Base-by-base conservation (phyloP, 92 coral and sea anemone genomes). In the Paragorgia papillata region DNA sequence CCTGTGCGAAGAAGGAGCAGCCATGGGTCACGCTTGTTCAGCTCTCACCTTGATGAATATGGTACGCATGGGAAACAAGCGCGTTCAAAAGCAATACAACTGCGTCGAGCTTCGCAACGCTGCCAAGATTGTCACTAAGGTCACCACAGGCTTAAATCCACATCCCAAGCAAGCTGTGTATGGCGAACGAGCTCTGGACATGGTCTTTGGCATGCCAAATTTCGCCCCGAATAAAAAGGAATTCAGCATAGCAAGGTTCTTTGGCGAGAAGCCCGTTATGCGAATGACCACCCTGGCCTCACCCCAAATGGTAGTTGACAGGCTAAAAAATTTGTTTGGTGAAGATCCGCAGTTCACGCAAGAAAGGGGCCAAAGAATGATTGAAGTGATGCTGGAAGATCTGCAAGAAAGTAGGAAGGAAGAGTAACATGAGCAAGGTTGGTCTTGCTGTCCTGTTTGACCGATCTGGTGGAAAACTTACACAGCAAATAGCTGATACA, bases 1-100 rank as follows among this genome's bases (percentile, higher is more conserved):
- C 48, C 75, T 90, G 44, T 84, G 91, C 46, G 84, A 73, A 37
- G 93, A 89, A 71, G 93, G 93, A 43, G 93, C 92, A 1, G 75
- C 89, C 35, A 79, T 90, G 85, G 96, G 96, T 29, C 96, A 90
- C 75, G 87, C 89, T 2, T 83, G 83, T 73, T 90, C 91, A 26
- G 60, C 81, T 9, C 68, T 90, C 25, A 81, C 82, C 22, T 50
- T 90, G 82, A 89, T 89, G 90, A 89, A 89, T 37, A 74, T 89
- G 40, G 74, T 86, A 19, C 81, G 90, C 18, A 71, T 83, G 73
- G 86, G 90, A 34, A 86, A 83, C 82, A 51, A 49, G 40, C 62
- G 61, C 5, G 84, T 86, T 65, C 82, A 53, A 29, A 35, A 76
- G 46, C 79, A 77, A 34, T 89, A 75, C 86, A 65, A 83, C 62